Evolutionary conservation across 2,113 vertebrate genomes (phyloP), one percentile per base, ranked within the genome.

Genomic region (Phoenicopterus ruber): DNA sequence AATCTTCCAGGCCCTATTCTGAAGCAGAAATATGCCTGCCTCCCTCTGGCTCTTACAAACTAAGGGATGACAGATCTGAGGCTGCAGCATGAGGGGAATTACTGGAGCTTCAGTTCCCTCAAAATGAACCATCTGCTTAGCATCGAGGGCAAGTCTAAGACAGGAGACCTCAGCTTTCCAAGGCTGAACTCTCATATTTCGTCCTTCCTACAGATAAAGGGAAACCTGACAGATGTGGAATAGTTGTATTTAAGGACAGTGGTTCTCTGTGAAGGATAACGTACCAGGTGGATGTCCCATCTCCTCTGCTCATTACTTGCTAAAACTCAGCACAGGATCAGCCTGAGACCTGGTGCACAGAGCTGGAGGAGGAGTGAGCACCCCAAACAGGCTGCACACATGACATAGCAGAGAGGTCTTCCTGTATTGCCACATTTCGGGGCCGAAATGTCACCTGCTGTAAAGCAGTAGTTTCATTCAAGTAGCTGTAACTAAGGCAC

Each of bases 1-100:
- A 29, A 88, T 86, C 62, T 92, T 93, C 54, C 82, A 85, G 78
- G 13, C 82, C 84, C 62, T 81, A 0, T 61, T 83, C 38, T 80
- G 77, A 74, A 93, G 82, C 57, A 89, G 63, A 93, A 83, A 65
- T 79, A 69, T 32, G 31, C 55, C 62, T 87, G 50, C 89, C 81
- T 93, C 87, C 78, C 84, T 76, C 66, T 91, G 87, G 84, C 84
- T 90, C 46, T 88, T 87, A 36, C 61, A 79, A 87, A 40, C 57
- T 76, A 15, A 85, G 66, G 85, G 40, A 82, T 89, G 83, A 92
- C 90, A 86, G 67, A 94, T 86, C 82, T 82, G 84, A 95, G 38
- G 73, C 62, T 94, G 78, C 80, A 87, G 70, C 73, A 65, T 18
- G 84, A 93, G 73, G 28, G 74, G 13, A 95, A 76, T 89, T 82